Evolutionary conservation across 2,113 vertebrate species (phyloP), one percentile per base, ranked within the genome.

Genomic region (Sapajus apella): DNA sequence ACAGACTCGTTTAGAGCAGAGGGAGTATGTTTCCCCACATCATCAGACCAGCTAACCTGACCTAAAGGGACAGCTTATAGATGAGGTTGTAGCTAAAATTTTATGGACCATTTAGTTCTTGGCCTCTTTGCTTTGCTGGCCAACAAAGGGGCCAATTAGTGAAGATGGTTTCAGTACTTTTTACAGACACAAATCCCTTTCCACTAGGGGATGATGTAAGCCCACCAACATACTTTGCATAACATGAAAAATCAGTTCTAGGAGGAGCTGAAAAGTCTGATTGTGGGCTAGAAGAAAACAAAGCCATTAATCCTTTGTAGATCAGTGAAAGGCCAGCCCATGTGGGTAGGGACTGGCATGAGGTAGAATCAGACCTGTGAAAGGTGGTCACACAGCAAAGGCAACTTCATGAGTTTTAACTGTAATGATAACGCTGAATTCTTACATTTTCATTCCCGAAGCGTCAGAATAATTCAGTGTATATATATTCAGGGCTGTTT

Each of bases 401-500:
- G 21, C 83, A 72, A 82, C 50, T 64, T 94, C 96, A 13, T 84
- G 20, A 55, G 11, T 94, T 95, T 95, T 87, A 77, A 93, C 72
- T 88, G 47, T 84, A 83, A 47, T 66, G 68, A 72, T 97, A 97
- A 45, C 0, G 72, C 52, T 87, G 70, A 94, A 92, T 88, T 70
- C 94, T 93, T 45, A 14, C 55, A 96, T 97, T 95, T 85, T 37
- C 87, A 95, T 98, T 97, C 96, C 96, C 35, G 79, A 92, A 94
- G 5, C 25, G 94, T 94, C 91, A 94, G 97, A 98, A 97, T 95
- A 70, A 86, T 90, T 68, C 50, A 95, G 64, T 94, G 90, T 96
- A 58, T 97, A 97, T 97, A 97, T 98, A 97, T 98, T 97, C 72
- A 90, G 0, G n/a, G 18, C 1, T 95, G 25, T 97, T 97, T 95